Conservation (phyloP, 2,113 vertebrate species). For the Trachemys scripta region DNA sequence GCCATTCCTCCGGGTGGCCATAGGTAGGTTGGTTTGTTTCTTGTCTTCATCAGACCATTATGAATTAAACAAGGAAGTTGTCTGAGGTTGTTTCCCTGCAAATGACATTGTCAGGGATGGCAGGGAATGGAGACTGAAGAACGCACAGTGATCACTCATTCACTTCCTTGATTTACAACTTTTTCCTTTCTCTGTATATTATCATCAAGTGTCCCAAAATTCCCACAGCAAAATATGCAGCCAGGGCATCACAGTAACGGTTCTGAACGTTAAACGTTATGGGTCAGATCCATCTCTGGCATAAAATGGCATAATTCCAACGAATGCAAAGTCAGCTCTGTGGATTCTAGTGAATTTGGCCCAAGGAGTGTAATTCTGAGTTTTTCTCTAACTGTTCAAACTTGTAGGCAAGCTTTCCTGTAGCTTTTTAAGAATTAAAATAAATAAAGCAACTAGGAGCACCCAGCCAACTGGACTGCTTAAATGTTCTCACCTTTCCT, state of each 20-base stretch:
- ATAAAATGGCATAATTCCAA: not conserved
- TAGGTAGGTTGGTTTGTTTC: not conserved
- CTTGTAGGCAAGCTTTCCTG: not conserved
- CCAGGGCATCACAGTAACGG: not conserved
- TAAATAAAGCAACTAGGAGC: not conserved
- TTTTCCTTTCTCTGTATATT: not conserved
- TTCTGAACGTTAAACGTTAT: not conserved
- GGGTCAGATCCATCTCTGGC: not conserved
- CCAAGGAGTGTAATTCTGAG: not conserved
- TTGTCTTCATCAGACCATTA: not conserved
- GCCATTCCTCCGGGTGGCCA: no score
- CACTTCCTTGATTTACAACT: not conserved
- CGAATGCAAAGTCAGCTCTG: not conserved
- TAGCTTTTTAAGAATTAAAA: not conserved
- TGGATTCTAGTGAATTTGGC: not conserved
- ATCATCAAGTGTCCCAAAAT: not conserved
- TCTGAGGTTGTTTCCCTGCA: not conserved
- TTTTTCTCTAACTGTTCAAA: not conserved
- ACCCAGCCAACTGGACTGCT: not conserved
- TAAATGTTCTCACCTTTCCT: not conserved
- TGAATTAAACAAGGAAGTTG: not conserved
- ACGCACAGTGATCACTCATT: not conserved
- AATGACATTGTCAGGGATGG: not conserved
- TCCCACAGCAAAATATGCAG: not conserved
- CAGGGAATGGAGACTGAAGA: not conserved